phyloP scores from a whole-genome alignment of 2,797 vertebrate species.

The Acrocephalus scirpaceus region DNA sequence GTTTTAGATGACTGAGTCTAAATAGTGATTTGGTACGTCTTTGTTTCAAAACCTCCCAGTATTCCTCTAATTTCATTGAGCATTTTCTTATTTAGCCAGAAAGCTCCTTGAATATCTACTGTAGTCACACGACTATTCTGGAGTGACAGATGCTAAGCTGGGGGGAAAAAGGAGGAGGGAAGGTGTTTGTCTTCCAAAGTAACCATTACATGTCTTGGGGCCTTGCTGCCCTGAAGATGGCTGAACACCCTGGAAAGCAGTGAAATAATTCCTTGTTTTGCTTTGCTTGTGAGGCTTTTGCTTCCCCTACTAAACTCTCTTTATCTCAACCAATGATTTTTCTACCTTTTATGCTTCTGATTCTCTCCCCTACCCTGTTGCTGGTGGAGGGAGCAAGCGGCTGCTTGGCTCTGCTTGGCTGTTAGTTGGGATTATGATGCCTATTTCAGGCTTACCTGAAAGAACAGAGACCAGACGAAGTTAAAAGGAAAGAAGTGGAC shows the following conservation, averaged over 20 bases:
- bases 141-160: not conserved
- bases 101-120: not conserved
- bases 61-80: not conserved
- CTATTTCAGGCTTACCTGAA: not conserved
- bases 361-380: not conserved
- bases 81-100: not conserved
- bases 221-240: not conserved
- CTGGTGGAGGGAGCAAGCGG: fast-evolving
- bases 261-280: not conserved
- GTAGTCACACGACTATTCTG: not conserved
- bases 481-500: not conserved
- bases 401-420: fast-evolving
- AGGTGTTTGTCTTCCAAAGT: not conserved
- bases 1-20: not conserved
- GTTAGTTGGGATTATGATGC: not conserved
- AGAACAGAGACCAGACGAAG: not conserved
- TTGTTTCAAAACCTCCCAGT: not conserved
- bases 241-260: not conserved
- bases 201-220: not conserved
- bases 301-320: not conserved
- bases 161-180: not conserved
- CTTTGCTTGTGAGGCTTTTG: not conserved
- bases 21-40: not conserved
- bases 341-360: not conserved
- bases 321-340: not conserved